phyloP scores from a whole-genome alignment of 2,113 vertebrate species.

The Pedetes capensis region DNA sequence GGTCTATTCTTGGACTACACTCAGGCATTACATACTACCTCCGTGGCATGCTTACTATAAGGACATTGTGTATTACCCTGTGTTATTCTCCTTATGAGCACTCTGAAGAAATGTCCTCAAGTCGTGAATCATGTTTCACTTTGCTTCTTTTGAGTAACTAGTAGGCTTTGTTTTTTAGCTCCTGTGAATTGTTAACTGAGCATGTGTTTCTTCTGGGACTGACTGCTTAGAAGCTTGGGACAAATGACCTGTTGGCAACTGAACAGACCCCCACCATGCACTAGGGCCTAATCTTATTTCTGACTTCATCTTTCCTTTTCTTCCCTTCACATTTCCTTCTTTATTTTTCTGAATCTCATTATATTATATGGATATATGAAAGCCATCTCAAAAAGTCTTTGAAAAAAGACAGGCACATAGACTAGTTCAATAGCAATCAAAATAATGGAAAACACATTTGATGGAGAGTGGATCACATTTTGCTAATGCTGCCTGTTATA shows the following conservation, averaged over 20 bases:
- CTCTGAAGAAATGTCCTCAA: not conserved
- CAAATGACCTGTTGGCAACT: too few species aligned
- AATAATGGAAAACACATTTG: not conserved
- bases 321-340: not conserved
- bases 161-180: not conserved
- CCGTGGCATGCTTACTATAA: not conserved
- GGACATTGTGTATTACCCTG: not conserved
- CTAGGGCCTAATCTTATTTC: not conserved
- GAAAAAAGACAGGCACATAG: not conserved
- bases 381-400: not conserved
- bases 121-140: not conserved
- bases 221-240: not conserved
- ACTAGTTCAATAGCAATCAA: not conserved
- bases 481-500: not conserved
- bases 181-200: not conserved
- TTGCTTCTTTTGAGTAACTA: not conserved
- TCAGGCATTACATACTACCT: fast-evolving
- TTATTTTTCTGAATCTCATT: not conserved
- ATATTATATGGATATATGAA: not conserved
- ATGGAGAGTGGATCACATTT: not conserved
- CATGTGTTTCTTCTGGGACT: not conserved
- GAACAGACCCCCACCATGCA: not conserved
- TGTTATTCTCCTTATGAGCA: not conserved
- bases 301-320: not conserved
- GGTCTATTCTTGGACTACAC: not conserved